Base-by-base conservation (phyloP, 2,113 vertebrate genomes). In the Mobula birostris region DNA sequence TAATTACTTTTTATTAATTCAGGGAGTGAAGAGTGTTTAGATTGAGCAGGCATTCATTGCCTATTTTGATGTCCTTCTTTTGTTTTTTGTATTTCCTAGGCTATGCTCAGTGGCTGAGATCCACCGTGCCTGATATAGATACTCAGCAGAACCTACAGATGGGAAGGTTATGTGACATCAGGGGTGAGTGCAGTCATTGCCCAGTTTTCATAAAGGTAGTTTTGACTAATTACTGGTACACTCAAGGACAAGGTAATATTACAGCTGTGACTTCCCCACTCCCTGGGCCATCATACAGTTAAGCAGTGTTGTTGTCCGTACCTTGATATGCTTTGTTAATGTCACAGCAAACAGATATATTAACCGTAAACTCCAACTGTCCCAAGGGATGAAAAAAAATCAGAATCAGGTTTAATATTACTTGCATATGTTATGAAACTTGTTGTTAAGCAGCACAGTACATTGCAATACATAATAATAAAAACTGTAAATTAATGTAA, bases 1-100 rank as follows among this genome's bases (percentile, higher is more conserved):
- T 98, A 98, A 99, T 99, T 99, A 99, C 98, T 98, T 98, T 90
- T 98, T 98, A 99, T 98, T 98, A 98, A 98, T 98, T 97, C 97
- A 96, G 85, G 96, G 95, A 96, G 96, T 96, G 95, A 63, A 96
- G 95, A 97, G 96, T 68, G 61, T 90, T 87, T 87, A 61, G 83
- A 87, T n/a, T 87, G 19, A 87, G n/a, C 61, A 90, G 66, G 66
- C n/a, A 19, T 66, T 87, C 14, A 66, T 32, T 90, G 6, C 61
- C 85, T 66, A 68, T 90, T 66, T 90, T 66, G 29, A 27, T n/a
- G 58, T 19, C 68, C 27, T 56, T 32, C 66, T 90, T 68, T 90
- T 90, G 29, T 11, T 87, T 11, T 87, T 29, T 94, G 79, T 94
- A 19, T 63, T 92, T 72, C 80, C 83, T 96, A 99, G 98, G 98